phyloP scores from a whole-genome alignment of 2,888 invertebrate species.

The Aphelenchoides bicaudatus region DNA sequence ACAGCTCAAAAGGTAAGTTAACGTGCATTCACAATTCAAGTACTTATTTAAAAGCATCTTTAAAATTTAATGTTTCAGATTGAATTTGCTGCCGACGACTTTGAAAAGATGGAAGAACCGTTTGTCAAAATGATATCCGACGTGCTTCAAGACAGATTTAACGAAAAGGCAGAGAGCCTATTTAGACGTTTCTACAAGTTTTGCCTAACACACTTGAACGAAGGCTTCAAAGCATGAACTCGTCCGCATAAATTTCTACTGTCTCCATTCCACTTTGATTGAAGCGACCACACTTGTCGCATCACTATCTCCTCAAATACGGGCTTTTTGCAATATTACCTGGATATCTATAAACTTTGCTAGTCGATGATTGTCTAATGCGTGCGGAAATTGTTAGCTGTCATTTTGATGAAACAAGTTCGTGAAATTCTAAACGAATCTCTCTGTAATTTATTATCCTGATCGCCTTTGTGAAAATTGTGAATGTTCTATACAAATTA shows the following conservation, averaged over 20 bases:
- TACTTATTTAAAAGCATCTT: too few species aligned
- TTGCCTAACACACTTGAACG: slow-evolving; percentile 56
- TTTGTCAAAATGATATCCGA: slow-evolving; percentile 61
- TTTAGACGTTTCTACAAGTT: slow-evolving; percentile 60
- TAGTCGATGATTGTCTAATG: too few species aligned
- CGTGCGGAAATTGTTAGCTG: too few species aligned
- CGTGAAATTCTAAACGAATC: too few species aligned
- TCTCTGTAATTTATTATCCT: too few species aligned
- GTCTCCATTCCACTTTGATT: background rate
- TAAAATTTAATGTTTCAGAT: slow-evolving; percentile 39
- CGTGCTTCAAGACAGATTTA: slow-evolving; percentile 58
- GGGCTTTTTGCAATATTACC: too few species aligned
- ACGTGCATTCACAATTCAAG: too few species aligned
- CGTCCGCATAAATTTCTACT: background rate
- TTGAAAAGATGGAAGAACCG: slow-evolving; percentile 63
- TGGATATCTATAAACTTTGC: too few species aligned
- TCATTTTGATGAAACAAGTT: too few species aligned
- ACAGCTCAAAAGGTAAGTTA: slow-evolving; percentile 47
- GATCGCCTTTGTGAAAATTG: too few species aligned
- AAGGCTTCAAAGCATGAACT: slow-evolving; percentile 53
- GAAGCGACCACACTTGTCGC: background rate
- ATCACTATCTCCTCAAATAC: slow-evolving; percentile 7
- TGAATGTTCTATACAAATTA: too few species aligned
- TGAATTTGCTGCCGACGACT: too few species aligned
- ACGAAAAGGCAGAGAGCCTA: slow-evolving; percentile 61